A percentile compares a stretch with the other conserved stretches of the same genome.
phyloP scores from a whole-genome alignment of 2,113 vertebrate genomes.

The Nymphicus hollandicus region DNA sequence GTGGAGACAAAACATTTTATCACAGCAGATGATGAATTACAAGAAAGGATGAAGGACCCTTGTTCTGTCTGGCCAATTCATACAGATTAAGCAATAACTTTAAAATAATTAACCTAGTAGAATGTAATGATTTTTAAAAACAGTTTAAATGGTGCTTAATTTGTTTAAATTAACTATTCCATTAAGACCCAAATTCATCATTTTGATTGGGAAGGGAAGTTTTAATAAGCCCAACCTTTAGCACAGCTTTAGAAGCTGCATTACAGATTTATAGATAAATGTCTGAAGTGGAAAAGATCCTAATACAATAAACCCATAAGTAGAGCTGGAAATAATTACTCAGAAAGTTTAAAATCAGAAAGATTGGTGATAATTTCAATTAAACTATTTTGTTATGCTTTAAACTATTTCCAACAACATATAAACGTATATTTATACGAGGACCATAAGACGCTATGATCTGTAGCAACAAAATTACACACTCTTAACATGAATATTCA shows the following conservation, averaged over 20 bases:
- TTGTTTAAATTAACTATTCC: slow-evolving; percentile 36
- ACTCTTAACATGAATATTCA: neutral
- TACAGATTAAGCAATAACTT: slow-evolving; percentile 53
- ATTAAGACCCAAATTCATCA: slow-evolving; percentile 25
- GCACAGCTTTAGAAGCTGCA: neutral
- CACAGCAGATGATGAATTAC: slow-evolving; percentile 15
- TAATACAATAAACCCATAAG: neutral
- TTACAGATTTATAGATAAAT: neutral
- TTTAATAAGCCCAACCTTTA: slow-evolving; percentile 14
- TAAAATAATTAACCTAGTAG: slow-evolving; percentile 46
- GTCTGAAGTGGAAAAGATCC: neutral
- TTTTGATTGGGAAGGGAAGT: slow-evolving; percentile 4
- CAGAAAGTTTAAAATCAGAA: neutral
- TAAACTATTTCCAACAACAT: neutral
- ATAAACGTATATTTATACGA: neutral
- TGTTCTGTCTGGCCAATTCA: slow-evolving; percentile 2
- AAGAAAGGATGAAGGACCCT: neutral
- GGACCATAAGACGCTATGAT: neutral
- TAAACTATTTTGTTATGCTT: neutral
- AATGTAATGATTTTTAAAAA: neutral
- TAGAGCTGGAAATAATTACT: neutral
- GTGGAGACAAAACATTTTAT: slow-evolving; percentile 35
- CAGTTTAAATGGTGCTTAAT: slow-evolving; percentile 31
- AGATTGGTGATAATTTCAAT: neutral
- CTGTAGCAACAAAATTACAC: neutral